Base-by-base conservation (phyloP, 2,888 invertebrate species). In the Andrena praecox region DNA sequence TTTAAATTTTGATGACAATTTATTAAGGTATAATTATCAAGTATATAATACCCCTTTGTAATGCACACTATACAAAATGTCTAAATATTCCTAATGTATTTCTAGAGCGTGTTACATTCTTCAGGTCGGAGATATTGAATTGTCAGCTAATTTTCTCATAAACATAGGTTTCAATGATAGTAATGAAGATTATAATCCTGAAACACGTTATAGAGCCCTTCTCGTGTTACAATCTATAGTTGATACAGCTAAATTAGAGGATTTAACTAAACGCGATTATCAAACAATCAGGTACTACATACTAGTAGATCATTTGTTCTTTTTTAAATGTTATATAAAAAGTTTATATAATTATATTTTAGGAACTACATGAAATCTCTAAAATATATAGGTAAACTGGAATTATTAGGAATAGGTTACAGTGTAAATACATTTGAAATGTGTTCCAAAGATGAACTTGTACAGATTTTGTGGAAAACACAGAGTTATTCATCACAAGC, bases 61-160 rank as follows among this genome's bases (percentile, higher is more conserved):
- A 5, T 52, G 8, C 52, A 50, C 33, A 16, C 10, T 24, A 12
- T 50, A 4, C 8, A 27, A 60, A 31, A 27, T 52, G 24, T 54
- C 64, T 59, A 31, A 29, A 12, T 62, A 12, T 59, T 52, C 12
- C 6, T 63, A 42, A 56, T 52, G 48, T 42, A 7, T 80, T 80
- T 83, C n/a, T 71, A 94, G 94, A 84, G 93, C 93, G 3, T 93
- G 94, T 82, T 94, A 94, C 70, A 89, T 94, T 16, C 89, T 94
- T 2, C 91, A 93, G 85, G 79, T 90, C 24, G 91, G 89, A 42
- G 91, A 93, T 75, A 78, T 89, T 2, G 86, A 91, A 20, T 82
- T 88, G n/a, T 91, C 91, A 48, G 88, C 91, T 2, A 87, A 90
- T 69, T 91, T 92, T 80, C 87, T 94, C 31, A 91, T 93, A 52